These are phyloP conservation scores for Alauda arvensis DNA, from an alignment of 2,797 vertebrate species.

Conservation along the genomic window DNA sequence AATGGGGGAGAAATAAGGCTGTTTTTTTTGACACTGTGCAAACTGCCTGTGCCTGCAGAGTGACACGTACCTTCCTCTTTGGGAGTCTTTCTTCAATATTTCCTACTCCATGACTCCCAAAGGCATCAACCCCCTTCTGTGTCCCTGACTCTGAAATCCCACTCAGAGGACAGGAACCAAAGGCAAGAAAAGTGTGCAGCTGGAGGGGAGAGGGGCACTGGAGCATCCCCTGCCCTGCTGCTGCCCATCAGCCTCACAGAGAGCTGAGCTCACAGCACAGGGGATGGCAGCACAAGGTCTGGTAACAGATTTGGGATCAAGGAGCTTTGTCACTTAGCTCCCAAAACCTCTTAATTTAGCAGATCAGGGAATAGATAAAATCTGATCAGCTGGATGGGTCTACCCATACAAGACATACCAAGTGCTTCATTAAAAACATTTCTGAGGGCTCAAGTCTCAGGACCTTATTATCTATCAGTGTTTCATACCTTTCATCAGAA, in stretches of 20 bases:
- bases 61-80: background rate
- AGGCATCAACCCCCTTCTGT: background rate
- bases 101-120: background rate
- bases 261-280: background rate
- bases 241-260: rapidly evolving
- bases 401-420: background rate
- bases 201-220: background rate
- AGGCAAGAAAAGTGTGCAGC: background rate
- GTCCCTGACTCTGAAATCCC: background rate
- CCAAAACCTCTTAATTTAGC: background rate
- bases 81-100: background rate
- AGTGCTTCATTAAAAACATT: no score
- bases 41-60: background rate
- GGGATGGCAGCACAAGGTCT: background rate
- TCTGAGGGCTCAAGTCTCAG: no score
- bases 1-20: background rate
- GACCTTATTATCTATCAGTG: no score
- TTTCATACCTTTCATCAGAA: no score
- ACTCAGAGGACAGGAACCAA: background rate
- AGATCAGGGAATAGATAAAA: background rate
- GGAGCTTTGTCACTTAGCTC: background rate
- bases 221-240: background rate
- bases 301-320: background rate
- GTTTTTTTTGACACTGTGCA: background rate
- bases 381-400: background rate